Evolutionary conservation across 2,888 invertebrate species (phyloP).

Genomic region (Volucella bombylans): DNA sequence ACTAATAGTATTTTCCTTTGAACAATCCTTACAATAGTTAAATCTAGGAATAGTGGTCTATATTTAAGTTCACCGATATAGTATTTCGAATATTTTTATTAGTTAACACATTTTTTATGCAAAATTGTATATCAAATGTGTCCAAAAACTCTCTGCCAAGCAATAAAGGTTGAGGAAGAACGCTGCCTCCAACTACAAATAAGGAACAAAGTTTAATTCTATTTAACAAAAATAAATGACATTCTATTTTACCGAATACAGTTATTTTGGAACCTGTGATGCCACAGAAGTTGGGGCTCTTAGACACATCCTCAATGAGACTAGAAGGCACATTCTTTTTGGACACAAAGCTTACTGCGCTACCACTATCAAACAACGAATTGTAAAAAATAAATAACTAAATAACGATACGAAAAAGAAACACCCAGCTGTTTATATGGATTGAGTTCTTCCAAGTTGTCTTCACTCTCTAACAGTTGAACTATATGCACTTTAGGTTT

Average conservation of each 20-base stretch:
- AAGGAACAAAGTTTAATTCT: slow-evolving; percentile 3
- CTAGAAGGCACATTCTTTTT: no score
- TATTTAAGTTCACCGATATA: no score
- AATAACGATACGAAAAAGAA: neutral
- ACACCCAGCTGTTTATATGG: neutral
- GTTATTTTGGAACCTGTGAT: neutral
- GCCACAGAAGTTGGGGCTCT: neutral
- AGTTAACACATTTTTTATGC: neutral
- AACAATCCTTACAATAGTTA: no score
- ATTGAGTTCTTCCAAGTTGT: neutral
- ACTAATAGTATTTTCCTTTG: no score
- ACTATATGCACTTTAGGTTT: neutral
- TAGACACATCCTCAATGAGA: no score
- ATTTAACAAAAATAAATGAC: neutral
- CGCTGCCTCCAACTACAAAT: slow-evolving; percentile 1
- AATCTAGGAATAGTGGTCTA: no score
- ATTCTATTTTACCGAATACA: neutral
- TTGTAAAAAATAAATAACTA: neutral
- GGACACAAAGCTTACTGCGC: no score
- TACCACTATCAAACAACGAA: neutral
- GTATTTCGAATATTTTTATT: neutral
- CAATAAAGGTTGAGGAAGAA: slow-evolving; percentile 8
- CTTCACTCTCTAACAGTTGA: neutral
- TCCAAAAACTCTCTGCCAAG: neutral
- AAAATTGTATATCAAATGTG: neutral